Evolutionary conservation across 2,113 vertebrate genomes (phyloP).

Genomic region (Aix galericulata): DNA sequence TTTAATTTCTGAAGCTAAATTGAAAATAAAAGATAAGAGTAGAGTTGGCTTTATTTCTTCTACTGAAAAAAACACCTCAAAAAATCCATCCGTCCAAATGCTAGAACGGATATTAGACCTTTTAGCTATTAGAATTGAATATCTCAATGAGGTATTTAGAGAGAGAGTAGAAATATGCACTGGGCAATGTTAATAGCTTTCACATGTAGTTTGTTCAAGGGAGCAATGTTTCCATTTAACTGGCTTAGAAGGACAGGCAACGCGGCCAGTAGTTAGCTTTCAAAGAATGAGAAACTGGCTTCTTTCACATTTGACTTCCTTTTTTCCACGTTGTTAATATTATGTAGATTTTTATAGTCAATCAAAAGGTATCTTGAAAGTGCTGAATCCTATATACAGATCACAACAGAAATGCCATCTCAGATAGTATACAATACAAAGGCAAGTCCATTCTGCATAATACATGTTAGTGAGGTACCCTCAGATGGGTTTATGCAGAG

Average conservation of each 20-base stretch:
- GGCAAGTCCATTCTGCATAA: not conserved
- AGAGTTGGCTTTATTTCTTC: slow-evolving; percentile 12
- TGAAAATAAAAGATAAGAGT: slow-evolving; percentile 50
- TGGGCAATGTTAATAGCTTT: not conserved
- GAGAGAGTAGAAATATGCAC: not conserved
- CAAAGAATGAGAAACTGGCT: not conserved
- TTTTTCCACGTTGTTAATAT: not conserved
- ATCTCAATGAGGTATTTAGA: not conserved
- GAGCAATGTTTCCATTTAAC: not conserved
- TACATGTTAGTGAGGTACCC: not conserved
- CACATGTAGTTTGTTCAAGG: not conserved
- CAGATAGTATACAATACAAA: not conserved
- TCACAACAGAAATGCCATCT: not conserved
- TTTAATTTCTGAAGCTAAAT: slow-evolving; percentile 55
- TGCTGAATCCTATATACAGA: not conserved
- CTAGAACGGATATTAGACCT: not conserved
- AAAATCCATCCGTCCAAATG: not conserved
- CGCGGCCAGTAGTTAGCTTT: not conserved
- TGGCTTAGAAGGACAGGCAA: not conserved
- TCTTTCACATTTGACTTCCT: not conserved
- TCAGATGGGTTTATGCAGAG: not conserved
- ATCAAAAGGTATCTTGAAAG: not conserved
- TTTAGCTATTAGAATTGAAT: slow-evolving; percentile 20
- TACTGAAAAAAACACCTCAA: not conserved
- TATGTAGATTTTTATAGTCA: not conserved